These are phyloP conservation scores for Bubo bubo DNA, from an alignment of 2,113 vertebrate species.

Conservation along the genomic window DNA sequence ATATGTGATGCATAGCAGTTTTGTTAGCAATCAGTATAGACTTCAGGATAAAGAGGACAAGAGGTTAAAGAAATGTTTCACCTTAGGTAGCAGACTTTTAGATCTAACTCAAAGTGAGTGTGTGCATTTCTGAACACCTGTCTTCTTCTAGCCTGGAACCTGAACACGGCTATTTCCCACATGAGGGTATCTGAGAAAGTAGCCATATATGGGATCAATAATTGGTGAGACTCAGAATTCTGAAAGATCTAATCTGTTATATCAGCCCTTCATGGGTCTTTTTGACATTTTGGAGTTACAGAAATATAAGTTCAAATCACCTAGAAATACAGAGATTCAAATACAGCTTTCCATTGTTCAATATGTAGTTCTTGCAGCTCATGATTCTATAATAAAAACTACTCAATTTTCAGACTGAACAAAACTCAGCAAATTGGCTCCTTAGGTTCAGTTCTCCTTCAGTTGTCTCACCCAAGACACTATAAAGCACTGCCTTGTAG, in stretches of 20 bases:
- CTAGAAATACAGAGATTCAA: background rate
- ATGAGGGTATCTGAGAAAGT: background rate
- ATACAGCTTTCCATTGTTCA: background rate
- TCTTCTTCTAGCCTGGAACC: background rate
- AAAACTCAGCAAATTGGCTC: slow-evolving; percentile 88
- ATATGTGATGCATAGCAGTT: background rate
- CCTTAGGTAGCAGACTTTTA: background rate
- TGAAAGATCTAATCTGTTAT: background rate
- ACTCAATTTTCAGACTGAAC: slow-evolving; percentile 76
- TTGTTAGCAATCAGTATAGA: slow-evolving; percentile 2
- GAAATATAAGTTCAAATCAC: background rate
- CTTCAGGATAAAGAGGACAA: background rate
- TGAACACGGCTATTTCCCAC: background rate
- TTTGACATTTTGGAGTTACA: background rate
- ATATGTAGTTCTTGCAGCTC: slow-evolving; percentile 65
- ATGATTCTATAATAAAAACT: slow-evolving; percentile 34
- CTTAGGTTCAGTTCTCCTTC: slow-evolving; percentile 80
- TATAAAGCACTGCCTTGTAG: slow-evolving; percentile 82
- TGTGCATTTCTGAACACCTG: background rate
- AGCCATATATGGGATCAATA: background rate
- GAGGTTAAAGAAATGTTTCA: background rate
- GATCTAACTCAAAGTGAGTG: background rate
- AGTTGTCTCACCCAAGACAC: slow-evolving; percentile 80
- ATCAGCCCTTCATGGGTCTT: background rate
- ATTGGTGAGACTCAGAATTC: background rate